Evolutionary conservation across 2,888 invertebrate genomes (phyloP).

Genomic region (Meta bourneti): DNA sequence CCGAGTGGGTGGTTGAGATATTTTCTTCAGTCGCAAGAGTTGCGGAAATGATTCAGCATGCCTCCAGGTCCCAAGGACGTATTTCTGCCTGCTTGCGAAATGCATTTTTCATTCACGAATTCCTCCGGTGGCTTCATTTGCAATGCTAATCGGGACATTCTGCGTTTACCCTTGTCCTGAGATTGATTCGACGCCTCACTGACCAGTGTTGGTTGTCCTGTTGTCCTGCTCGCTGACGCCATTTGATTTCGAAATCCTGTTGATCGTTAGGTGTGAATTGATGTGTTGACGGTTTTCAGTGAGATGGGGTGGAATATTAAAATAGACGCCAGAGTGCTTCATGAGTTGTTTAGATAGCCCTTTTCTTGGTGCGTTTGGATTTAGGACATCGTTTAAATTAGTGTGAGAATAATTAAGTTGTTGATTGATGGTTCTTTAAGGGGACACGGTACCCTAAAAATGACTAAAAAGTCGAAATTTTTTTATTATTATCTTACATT

Average conservation of each 20-base stretch:
- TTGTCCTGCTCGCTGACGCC: background rate
- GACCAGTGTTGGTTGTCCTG: background rate
- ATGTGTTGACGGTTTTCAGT: no score
- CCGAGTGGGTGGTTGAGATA: background rate
- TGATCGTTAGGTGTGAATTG: no score
- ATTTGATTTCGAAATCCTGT: background rate
- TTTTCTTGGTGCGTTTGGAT: no score
- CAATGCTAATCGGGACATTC: background rate
- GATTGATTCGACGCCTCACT: background rate
- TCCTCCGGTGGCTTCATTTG: background rate
- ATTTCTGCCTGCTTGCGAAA: constrained; percentile 14
- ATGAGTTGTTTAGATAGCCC: no score
- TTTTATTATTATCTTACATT: no score
- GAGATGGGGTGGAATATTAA: no score
- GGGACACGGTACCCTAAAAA: no score
- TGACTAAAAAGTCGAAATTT: no score
- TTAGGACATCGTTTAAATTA: no score
- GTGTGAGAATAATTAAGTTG: no score
- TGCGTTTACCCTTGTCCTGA: background rate
- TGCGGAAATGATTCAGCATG: constrained; percentile 56
- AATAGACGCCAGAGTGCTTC: no score
- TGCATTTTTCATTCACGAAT: background rate
- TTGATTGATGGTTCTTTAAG: no score
- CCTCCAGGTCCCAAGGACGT: constrained; percentile 38
- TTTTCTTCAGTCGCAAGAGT: background rate